phyloP scores from a whole-genome alignment of 2,888 invertebrate species.

The Synanthedon andrenaeformis region DNA sequence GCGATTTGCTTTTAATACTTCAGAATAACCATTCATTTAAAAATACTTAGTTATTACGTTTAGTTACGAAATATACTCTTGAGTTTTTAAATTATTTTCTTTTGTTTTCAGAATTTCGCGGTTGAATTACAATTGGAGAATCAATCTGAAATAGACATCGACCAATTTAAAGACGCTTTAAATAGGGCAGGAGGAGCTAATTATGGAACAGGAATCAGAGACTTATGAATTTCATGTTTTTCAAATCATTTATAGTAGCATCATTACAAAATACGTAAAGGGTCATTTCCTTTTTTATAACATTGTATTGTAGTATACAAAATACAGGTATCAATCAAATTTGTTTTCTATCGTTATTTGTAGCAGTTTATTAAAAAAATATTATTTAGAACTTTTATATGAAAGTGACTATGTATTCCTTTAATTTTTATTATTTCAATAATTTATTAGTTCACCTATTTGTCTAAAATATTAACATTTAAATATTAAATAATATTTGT shows the following conservation, averaged over 20 bases:
- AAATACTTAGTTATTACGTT: no score
- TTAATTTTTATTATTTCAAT: no score
- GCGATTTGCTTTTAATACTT: no score
- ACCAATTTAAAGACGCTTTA: conserved; percentile 76
- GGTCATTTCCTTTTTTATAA: conserved; percentile 9
- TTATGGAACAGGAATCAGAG: conserved; percentile 82
- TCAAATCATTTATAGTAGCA: conserved; percentile 5
- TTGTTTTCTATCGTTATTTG: background rate
- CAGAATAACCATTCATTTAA: no score
- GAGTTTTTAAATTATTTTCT: no score
- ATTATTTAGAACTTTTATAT: no score
- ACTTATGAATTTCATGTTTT: conserved; percentile 54
- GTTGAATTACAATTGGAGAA: conserved; percentile 80
- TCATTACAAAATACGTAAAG: conserved; percentile 17
- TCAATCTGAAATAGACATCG: conserved; percentile 76
- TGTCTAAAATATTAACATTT: no score
- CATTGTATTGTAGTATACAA: conserved; percentile 6
- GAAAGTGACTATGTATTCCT: no score
- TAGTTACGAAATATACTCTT: no score
- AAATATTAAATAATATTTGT: no score
- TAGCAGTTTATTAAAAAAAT: no score
- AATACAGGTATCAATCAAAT: conserved; percentile 3
- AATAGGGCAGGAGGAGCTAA: conserved; percentile 83
- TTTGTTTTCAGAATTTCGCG: conserved; percentile 76
- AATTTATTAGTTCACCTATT: no score